Conservation (phyloP, 2,797 vertebrate genomes). For the Linurgus olivaceus region DNA sequence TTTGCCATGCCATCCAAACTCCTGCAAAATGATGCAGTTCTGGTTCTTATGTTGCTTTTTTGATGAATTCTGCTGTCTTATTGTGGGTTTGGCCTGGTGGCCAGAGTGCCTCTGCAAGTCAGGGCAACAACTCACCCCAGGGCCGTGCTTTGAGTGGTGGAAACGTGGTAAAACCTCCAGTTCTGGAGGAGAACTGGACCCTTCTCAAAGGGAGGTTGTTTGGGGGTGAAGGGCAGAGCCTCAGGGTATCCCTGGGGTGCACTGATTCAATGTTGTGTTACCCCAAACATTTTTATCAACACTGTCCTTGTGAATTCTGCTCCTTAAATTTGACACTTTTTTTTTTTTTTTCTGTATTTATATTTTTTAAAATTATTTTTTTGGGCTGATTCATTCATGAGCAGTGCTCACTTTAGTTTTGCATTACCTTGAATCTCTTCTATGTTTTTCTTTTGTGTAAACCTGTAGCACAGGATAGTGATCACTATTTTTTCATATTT, state of each 20-base stretch:
- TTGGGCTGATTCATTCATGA: background rate
- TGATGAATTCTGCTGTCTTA: background rate
- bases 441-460: too few relatives aligned
- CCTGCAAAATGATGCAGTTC: background rate
- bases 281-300: rapidly evolving
- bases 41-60: background rate
- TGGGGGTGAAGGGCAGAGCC: background rate
- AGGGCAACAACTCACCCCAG: rapidly evolving
- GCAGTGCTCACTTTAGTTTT: background rate
- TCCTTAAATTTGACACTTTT: background rate
- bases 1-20: background rate
- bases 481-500: rapidly evolving
- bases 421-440: background rate
- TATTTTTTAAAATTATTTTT: background rate
- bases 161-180: rapidly evolving
- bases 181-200: background rate
- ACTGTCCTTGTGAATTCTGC: background rate
- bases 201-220: rapidly evolving
- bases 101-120: background rate
- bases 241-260: rapidly evolving
- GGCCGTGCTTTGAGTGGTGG: rapidly evolving
- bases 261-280: background rate
- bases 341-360: background rate
- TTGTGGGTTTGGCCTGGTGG: background rate
- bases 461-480: background rate